Base-by-base conservation (phyloP, 2,888 invertebrate species). In the Catocala sponsa region DNA sequence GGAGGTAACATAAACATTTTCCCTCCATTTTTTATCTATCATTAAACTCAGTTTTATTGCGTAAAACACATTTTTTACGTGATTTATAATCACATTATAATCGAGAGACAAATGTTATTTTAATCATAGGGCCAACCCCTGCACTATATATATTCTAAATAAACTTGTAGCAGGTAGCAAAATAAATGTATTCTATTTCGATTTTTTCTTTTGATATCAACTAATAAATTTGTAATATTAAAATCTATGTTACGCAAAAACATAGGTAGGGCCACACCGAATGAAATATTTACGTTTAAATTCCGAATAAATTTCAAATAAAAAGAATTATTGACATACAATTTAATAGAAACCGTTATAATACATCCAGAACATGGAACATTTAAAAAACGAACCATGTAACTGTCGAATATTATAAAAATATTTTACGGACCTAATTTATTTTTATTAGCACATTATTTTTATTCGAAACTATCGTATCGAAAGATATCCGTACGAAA, bases 401-500 rank as follows among this genome's bases (percentile, higher is more conserved):
- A 68, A 60, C 65, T 62, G 59, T 63, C 66, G 44, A 60, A 72
- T 55, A 48, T 57, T 60, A 65, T 61, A 65, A 70, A 68, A 70
- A 67, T 63, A 70, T 67, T 65, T 65, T 53, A 61, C 51, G 6
- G 10, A 68, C 35, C 15, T 65, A 72, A 75, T 77, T 72, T 73
- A 78, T 78, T 79, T 82, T 81, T 82, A 80, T 67, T 68, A 70
- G 13, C 68, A 70, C 59, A 71, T 74, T 67, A 78, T 71, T 76
- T 81, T 81, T 78, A 81, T 73, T 72, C 42, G 56, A 62, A 71
- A 81, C 70, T 58, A 73, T 54, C 54, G 70, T 73, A 80, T 56
- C 71, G 81, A 82, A 63, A 78, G 82, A 82, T 77, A 81, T 79
- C 54, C 58, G 55, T 60, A 66, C 54, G 61, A 48, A 72, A 68